phyloP scores from a whole-genome alignment of 2,888 invertebrate genomes.

The Tipula confusa region DNA sequence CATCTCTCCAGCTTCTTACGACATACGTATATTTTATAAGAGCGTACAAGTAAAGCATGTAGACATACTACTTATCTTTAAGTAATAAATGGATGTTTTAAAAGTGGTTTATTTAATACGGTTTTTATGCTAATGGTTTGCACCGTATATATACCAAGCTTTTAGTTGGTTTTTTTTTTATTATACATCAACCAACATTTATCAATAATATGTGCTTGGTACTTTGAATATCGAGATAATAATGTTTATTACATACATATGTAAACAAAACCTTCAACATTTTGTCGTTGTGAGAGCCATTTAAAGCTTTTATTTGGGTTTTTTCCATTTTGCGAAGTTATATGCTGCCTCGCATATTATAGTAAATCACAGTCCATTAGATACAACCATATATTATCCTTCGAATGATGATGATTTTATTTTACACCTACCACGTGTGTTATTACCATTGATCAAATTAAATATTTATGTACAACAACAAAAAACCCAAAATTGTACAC shows the following conservation, averaged over 20 bases:
- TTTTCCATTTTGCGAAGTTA: background rate
- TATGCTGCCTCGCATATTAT: too few relatives aligned
- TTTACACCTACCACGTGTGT: background rate
- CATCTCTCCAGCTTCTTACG: background rate
- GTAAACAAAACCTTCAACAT: background rate
- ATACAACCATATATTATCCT: background rate
- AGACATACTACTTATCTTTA: background rate
- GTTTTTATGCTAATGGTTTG: background rate
- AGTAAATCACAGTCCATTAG: background rate
- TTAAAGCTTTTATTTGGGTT: background rate
- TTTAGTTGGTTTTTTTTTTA: background rate
- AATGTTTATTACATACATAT: background rate
- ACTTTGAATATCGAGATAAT: background rate
- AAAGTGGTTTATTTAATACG: background rate
- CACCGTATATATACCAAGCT: background rate
- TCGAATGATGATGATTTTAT: background rate
- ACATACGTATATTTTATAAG: background rate
- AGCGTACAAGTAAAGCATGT: background rate
- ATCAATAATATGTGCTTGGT: background rate
- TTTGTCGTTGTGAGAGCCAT: background rate
- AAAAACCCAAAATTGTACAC: background rate
- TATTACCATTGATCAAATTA: background rate
- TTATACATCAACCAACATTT: background rate
- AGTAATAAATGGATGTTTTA: background rate
- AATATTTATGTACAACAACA: background rate